Base-by-base conservation (phyloP, 2,113 vertebrate genomes). In the Neolamprologus kungweensis region DNA sequence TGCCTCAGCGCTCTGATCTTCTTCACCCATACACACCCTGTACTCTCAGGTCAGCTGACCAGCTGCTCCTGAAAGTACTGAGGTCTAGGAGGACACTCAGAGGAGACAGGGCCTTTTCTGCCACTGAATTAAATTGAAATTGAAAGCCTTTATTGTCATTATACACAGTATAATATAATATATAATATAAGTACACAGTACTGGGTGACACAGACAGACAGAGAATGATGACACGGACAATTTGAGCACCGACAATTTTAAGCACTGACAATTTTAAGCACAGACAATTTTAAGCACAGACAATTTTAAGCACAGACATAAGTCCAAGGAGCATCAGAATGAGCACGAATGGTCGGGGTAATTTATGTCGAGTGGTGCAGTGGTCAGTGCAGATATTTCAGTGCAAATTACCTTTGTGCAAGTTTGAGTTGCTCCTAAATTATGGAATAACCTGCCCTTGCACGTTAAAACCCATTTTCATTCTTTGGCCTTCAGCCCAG, bases 271-370 rank as follows among this genome's bases (percentile, higher is more conserved):
- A 42, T 42, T 47, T 54, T 40, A 3, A 40, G 42, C 13, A 1
- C 3, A 0, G 13, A 47, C 14, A 17, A 45, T 47, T 47, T 50
- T 50, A 17, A 50, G 53, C 51, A 4, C 19, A 0, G 51, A 28
- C 23, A 57, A 57, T 58, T 58, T 58, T 58, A 58, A 60, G 57
- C 58, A 63, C 28, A 19, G 0, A 33, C 58, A 19, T 0, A 63
- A 63, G 9, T 35, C 58, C 58, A 63, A 35, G 16, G 58, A 63
- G 31, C 28, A 35, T 63, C 58, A 19, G 58, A 19, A 19, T 63
- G 31, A 63, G 58, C 58, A 63, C 6, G 2, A 35, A 63, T 19
- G 9, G 58, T 35, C 31, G 16, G 31, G 58, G 31, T 35, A 63
- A 35, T 19, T 63, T 63, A 35, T 63, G 58, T 2, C 28, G 19